Evolutionary conservation across 2,888 invertebrate genomes (phyloP).

Genomic region (Plutella xylostella): DNA sequence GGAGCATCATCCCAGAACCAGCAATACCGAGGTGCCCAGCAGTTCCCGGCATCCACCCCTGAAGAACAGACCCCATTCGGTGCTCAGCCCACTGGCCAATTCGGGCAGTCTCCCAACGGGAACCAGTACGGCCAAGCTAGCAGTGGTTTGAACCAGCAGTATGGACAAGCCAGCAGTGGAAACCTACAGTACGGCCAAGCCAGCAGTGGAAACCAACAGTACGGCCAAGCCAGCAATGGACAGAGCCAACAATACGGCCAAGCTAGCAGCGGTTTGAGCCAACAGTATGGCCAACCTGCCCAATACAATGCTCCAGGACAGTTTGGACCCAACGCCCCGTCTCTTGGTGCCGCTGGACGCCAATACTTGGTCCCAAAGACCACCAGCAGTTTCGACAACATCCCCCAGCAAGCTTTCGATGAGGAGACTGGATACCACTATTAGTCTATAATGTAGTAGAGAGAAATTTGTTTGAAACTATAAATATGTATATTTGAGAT

Average conservation of each 20-base stretch:
- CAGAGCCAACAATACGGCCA: not conserved
- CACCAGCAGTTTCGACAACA: slow-evolving; percentile 28
- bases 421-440: slow-evolving; percentile 55
- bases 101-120: not conserved
- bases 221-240: not conserved
- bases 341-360: slow-evolving; percentile 21
- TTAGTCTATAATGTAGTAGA: slow-evolving; percentile 24
- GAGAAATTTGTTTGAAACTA: too few species aligned
- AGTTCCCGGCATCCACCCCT: not conserved
- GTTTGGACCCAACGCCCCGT: not conserved
- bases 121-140: not conserved
- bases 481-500: too few species aligned
- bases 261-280: slow-evolving; percentile 10
- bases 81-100: not conserved
- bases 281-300: slow-evolving; percentile 16
- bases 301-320: slow-evolving; percentile 3
- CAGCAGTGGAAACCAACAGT: slow-evolving; percentile 1
- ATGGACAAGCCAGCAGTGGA: not conserved
- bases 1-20: not conserved
- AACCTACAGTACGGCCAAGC: not conserved
- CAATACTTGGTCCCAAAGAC: slow-evolving; percentile 47
- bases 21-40: not conserved
- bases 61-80: not conserved
- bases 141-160: not conserved
- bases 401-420: slow-evolving; percentile 49